Evolutionary conservation across 2,888 invertebrate species (phyloP), one percentile per base, ranked within the genome.

Genomic region (Dryobota labecula): DNA sequence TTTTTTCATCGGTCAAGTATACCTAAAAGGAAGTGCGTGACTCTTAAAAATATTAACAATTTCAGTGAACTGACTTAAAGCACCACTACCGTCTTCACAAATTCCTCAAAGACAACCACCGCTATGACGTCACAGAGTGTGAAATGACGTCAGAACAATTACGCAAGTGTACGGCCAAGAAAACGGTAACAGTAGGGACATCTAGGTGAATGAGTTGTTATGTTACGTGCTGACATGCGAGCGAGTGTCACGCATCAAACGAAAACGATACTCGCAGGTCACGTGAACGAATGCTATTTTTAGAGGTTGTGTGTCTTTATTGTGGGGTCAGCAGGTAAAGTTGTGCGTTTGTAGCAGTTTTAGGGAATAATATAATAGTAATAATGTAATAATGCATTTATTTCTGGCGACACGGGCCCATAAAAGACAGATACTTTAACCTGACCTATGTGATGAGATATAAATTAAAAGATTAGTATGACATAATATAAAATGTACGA

Each of bases 211-310:
- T 85, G 85, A 85, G 77, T 75, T 61, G 76, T 70, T 33, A 51
- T 43, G 80, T 81, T 85, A 86, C 91, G 91, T 91, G 91, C 83
- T 88, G 90, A 89, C 91, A 91, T 91, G 91, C 91, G 88, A 91
- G 84, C 78, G 56, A n/a, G 73, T 91, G 92, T 92, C 92, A 92
- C 92, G 92, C 92, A 92, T 91, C 89, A 75, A 89, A 87, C 85
- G 89, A 90, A 90, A 91, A 87, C 91, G 89, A 89, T 88, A 87
- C 88, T 84, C 72, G 45, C 70, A 36, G 77, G 83, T 84, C 81
- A 85, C 78, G 84, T 79, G 77, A 84, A 65, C 70, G 62, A 47
- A 24, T 30, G 51, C 69, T 67, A 47, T 60, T 56, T 66, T 81
- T 81, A 73, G 68, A 68, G 38, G 45, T 64, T 56, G 45, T 65